Evolutionary conservation across 2,797 vertebrate species (phyloP), one percentile per base, ranked within the genome.

Genomic region (Pangasius larnaudii): DNA sequence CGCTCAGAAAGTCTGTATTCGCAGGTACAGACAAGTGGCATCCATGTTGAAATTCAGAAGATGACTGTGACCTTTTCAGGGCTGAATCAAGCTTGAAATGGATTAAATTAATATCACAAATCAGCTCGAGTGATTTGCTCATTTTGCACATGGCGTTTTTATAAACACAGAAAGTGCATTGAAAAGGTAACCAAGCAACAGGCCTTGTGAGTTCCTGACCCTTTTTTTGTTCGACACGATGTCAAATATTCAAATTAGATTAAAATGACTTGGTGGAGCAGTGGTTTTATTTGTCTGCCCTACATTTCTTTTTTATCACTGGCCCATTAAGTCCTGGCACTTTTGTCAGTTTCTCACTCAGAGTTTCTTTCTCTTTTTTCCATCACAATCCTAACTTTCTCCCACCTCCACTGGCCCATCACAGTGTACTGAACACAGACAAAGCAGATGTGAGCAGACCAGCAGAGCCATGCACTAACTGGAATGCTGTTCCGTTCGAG

Each of bases 61-160:
- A 90, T 75, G 89, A 88, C 87, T 72, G 75, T 86, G 89, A 91
- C 91, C 90, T 92, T 92, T 92, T 80, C 86, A 81, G 46, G 84
- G 86, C 42, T 67, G 89, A 90, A 88, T 91, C 90, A 83, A 89
- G 86, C 82, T 88, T 89, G 90, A 92, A 90, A 90, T 42, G 87
- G 85, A 89, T 90, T 91, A 89, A 91, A 91, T 90, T 92, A 91
- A 91, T 92, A 90, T 90, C 89, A 79, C 89, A 90, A 90, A 92
- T 92, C 91, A 90, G 88, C 88, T 87, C 84, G 89, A 91, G 89
- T 87, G 89, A 91, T 92, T 92, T 90, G 89, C 88, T 91, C 90
- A 88, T 89, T 90, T 90, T 86, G 65, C 78, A 87, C 82, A 72
- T 58, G 83, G 53, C 84, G 36, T 89, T 90, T 91, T 89, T 88